Conservation (phyloP, 2,797 vertebrate species). For the Notamacropus eugenii region DNA sequence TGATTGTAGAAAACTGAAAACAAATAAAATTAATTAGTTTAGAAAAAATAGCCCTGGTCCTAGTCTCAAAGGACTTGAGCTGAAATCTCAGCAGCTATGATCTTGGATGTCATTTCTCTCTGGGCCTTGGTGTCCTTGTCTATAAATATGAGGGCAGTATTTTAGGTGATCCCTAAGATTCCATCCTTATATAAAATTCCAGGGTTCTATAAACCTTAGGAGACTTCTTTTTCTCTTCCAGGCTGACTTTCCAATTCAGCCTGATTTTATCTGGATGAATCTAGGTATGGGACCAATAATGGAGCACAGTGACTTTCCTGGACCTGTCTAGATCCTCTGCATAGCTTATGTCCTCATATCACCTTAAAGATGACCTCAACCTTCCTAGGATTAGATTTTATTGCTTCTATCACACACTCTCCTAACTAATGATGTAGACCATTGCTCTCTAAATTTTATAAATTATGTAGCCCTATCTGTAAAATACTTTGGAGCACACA, state of each 20-base stretch:
- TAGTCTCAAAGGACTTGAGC: background rate
- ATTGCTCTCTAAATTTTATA: background rate
- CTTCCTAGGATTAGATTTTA: background rate
- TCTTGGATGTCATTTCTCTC: no score
- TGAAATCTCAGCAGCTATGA: background rate
- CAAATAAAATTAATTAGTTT: no score
- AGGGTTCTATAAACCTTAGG: background rate
- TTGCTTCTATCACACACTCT: background rate
- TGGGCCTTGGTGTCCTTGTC: background rate
- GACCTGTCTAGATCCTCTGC: background rate
- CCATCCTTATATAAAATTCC: background rate
- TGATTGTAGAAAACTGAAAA: no score
- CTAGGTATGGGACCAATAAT: background rate
- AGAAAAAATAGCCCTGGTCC: background rate
- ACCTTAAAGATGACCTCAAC: background rate
- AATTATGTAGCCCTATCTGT: background rate
- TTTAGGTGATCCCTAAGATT: background rate
- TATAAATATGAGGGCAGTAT: background rate
- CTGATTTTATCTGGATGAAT: background rate
- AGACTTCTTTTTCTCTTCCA: background rate
- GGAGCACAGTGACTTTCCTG: background rate
- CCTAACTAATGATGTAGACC: background rate
- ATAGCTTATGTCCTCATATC: background rate
- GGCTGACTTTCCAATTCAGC: background rate
- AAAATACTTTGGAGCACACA: background rate